Conservation (phyloP, 2,113 vertebrate genomes). For the Butorides virescens region DNA sequence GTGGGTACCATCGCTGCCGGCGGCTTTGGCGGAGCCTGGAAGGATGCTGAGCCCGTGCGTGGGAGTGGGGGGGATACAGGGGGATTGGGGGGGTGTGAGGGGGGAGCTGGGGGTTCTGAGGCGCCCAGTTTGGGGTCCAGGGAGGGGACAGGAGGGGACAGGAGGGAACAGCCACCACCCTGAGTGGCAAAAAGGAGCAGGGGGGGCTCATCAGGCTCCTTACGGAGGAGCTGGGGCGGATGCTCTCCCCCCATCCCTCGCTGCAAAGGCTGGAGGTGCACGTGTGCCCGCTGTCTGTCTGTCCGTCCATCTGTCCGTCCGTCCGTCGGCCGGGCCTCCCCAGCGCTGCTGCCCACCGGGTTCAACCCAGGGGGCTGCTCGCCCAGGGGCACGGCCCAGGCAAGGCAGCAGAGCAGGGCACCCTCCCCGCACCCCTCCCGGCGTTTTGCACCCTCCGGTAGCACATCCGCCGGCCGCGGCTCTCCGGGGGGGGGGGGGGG, state of each 20-base stretch:
- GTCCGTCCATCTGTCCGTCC: too few species aligned
- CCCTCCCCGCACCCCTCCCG: not conserved
- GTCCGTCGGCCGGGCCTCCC: not conserved
- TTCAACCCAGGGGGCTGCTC: not conserved
- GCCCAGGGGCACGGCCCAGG: too few species aligned
- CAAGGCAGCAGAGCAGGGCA: not conserved
- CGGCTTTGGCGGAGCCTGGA: not conserved
- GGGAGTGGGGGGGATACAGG: not conserved
- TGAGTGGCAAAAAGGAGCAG: not conserved
- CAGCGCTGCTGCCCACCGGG: accelerated
- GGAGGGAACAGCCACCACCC: not conserved
- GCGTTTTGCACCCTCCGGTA: not conserved
- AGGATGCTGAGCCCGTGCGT: not conserved
- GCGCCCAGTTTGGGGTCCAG: not conserved
- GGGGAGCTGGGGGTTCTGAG: not conserved
- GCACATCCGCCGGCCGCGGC: not conserved
- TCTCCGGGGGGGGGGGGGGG: too few species aligned
- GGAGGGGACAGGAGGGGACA: not conserved
- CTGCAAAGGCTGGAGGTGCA: not conserved
- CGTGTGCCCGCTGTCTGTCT: not conserved
- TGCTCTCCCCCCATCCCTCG: not conserved
- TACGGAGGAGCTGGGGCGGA: not conserved
- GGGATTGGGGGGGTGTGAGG: not conserved
- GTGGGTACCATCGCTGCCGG: accelerated
- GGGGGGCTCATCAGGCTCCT: not conserved